Evolutionary conservation across 2,888 invertebrate species (phyloP).

Genomic region (Orchestes rusci): DNA sequence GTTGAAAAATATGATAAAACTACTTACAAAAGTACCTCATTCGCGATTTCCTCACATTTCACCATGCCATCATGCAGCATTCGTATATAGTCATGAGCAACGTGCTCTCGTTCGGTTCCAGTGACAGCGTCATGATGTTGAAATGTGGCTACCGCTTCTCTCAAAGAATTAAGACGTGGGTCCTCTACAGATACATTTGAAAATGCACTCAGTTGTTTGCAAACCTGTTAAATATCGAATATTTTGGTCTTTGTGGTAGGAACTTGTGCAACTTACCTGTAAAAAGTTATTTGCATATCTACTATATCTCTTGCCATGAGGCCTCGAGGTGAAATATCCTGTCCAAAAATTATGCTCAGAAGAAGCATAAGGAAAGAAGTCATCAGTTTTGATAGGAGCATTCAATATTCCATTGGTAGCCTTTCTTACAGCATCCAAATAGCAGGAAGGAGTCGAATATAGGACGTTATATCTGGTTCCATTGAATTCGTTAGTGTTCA

Average conservation of each 20-base stretch:
- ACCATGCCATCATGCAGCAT: constrained; percentile 62
- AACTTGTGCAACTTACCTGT: constrained; percentile 49
- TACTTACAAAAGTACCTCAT: no score
- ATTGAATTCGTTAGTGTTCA: constrained; percentile 22
- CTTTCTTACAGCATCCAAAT: constrained; percentile 71
- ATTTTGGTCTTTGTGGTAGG: neutral
- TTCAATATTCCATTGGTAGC: no score
- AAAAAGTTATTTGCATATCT: constrained; percentile 64
- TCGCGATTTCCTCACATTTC: constrained; percentile 47
- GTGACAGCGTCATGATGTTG: constrained; percentile 89
- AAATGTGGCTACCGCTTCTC: constrained; percentile 66
- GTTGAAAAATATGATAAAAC: no score
- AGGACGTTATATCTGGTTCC: constrained; percentile 58
- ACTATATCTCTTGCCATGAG: constrained; percentile 70
- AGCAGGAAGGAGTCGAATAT: constrained; percentile 81
- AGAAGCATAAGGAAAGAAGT: constrained; percentile 86
- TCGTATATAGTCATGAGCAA: constrained; percentile 79
- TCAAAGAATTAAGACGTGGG: constrained; percentile 30
- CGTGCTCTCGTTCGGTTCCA: constrained; percentile 74
- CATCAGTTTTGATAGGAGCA: constrained; percentile 70
- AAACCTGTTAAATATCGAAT: constrained; percentile 16
- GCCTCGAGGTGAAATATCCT: constrained; percentile 79
- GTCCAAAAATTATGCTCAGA: constrained; percentile 85
- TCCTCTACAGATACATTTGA: constrained; percentile 44
- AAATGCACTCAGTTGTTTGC: constrained; percentile 65